Evolutionary conservation across 2,888 invertebrate genomes (phyloP).

Genomic region (Ypsolopha sequella): DNA sequence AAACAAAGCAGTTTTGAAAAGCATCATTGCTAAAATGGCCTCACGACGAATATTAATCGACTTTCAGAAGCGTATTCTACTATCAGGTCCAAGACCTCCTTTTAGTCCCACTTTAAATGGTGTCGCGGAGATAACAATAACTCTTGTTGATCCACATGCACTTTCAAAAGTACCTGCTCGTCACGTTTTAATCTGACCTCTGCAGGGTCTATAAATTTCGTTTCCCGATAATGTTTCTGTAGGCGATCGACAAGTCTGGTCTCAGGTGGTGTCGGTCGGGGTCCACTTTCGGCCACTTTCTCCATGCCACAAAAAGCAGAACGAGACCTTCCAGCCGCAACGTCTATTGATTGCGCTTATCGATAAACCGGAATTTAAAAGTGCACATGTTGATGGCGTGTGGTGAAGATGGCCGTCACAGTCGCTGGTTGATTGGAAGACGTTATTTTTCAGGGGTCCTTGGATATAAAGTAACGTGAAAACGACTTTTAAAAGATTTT

Average conservation of each 20-base stretch:
- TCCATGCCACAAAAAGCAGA: conserved; percentile 31
- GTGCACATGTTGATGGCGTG: background rate
- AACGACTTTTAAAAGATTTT: no score
- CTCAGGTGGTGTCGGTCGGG: conserved; percentile 2
- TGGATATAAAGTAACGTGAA: no score
- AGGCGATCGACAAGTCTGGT: conserved; percentile 8
- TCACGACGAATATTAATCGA: no score
- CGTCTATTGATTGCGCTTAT: conserved; percentile 13
- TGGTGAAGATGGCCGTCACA: background rate
- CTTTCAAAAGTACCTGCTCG: background rate
- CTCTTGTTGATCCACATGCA: background rate
- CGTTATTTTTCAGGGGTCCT: background rate
- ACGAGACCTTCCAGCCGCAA: conserved; percentile 8
- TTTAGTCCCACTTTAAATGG: background rate
- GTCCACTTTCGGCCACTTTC: conserved; percentile 36
- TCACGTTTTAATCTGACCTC: conserved; percentile 4
- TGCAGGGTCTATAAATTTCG: background rate
- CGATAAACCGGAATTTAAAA: conserved; percentile 6
- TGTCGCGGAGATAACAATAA: background rate
- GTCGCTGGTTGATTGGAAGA: background rate
- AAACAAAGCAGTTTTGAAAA: no score
- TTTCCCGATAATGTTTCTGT: background rate
- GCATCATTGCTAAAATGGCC: no score
- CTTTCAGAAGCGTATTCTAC: no score
- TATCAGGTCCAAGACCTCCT: no score